Percentiles rank a stretch among this genome's conserved stretches.
These are phyloP conservation scores for Embiotoca jacksoni DNA, from an alignment of 2,113 vertebrate genomes.

Conservation along the genomic window DNA sequence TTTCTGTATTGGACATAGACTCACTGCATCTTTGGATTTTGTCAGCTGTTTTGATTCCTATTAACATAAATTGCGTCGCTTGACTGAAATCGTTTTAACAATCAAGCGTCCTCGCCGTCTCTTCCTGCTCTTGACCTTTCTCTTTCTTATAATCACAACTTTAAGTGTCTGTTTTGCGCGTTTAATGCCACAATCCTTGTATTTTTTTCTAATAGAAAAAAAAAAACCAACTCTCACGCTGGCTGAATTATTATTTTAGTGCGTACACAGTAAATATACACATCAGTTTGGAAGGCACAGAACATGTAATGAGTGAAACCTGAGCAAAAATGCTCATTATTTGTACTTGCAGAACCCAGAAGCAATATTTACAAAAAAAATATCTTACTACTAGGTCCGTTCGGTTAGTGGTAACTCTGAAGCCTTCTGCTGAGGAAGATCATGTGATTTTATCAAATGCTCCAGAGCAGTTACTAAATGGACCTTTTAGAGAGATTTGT, in stretches of 20 bases:
- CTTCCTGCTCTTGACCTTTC: not conserved
- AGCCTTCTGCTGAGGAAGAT: too few relatives aligned
- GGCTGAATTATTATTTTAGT: not conserved
- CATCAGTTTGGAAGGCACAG: too few relatives aligned
- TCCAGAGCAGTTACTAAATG: not conserved
- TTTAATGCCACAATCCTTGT: not conserved
- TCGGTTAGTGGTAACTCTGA: too few relatives aligned
- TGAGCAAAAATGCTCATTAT: too few relatives aligned
- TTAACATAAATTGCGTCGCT: slow-evolving; percentile 6
- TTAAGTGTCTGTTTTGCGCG: not conserved
- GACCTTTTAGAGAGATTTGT: not conserved
- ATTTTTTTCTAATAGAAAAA: not conserved
- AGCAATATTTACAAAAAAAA: too few relatives aligned
- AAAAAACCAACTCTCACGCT: not conserved
- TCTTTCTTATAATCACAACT: slow-evolving; percentile 5
- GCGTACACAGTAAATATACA: too few relatives aligned
- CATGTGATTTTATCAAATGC: not conserved
- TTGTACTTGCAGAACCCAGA: too few relatives aligned
- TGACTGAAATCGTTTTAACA: slow-evolving; percentile 4
- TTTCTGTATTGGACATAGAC: not conserved
- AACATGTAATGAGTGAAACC: too few relatives aligned
- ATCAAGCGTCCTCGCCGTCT: not conserved
- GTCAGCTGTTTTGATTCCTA: slow-evolving; percentile 8
- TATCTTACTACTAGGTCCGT: too few relatives aligned
- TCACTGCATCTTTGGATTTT: not conserved